A percentile compares a stretch with the other conserved stretches of the same genome.
phyloP scores from a whole-genome alignment of 2,113 vertebrate species.

The Nyctibius bracteatus region DNA sequence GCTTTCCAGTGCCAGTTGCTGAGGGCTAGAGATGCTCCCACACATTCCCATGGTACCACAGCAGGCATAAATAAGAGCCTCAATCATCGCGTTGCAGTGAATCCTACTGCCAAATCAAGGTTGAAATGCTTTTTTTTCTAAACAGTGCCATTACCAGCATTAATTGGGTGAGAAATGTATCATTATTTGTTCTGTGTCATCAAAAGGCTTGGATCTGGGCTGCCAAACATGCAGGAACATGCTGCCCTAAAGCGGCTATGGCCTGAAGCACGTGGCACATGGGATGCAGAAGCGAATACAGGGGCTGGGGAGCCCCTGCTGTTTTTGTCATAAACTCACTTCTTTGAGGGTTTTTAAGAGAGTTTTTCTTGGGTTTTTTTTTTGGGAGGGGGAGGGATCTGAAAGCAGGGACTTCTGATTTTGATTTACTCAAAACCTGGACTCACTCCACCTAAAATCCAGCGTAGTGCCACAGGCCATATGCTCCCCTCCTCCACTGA shows the following conservation, averaged over 20 bases:
- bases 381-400: background rate
- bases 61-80: background rate
- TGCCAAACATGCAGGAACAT: background rate
- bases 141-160: background rate
- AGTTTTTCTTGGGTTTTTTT: background rate
- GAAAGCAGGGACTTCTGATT: no score
- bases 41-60: background rate
- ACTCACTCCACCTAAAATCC: background rate
- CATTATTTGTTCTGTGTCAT: background rate
- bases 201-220: background rate
- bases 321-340: background rate
- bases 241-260: background rate
- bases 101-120: background rate
- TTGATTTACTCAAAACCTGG: background rate
- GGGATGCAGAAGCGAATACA: background rate
- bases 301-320: background rate
- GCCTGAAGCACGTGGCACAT: background rate
- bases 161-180: background rate
- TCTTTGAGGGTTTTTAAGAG: background rate
- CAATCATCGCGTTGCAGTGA: fast-evolving
- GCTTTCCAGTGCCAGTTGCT: background rate
- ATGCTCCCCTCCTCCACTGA: background rate
- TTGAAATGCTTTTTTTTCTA: background rate
- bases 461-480: background rate
- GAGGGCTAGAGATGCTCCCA: background rate